Percentiles rank a stretch among this genome's conserved stretches.
These are phyloP conservation scores for Aurelia sp. DNA, from an alignment of 30 jellyfish, hydroid and myxozoan species.

Conservation along the genomic window DNA sequence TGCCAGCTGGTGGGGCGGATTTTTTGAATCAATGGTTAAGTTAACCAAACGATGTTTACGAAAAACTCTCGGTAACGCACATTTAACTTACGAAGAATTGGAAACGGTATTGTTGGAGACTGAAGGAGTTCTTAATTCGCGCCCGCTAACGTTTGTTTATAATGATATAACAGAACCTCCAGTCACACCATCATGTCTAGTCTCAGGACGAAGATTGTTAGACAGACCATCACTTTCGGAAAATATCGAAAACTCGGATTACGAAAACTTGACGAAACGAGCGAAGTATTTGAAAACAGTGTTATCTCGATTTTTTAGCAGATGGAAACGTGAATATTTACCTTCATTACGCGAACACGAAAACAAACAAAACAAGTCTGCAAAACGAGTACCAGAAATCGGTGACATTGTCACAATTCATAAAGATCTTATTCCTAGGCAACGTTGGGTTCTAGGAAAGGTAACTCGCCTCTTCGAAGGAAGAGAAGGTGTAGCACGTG, in stretches of 20 bases:
- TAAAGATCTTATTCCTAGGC: conserved; percentile 4
- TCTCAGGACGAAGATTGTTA: conserved; percentile 13
- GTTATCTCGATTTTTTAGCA: conserved; percentile 5
- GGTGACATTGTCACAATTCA: conserved; percentile 27
- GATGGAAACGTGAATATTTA: conserved; percentile 9
- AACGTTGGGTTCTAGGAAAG: conserved; percentile 17
- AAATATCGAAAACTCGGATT: neutral
- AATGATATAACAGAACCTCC: conserved; percentile 27
- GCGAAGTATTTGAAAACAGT: conserved; percentile 12
- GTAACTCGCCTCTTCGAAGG: conserved; percentile 1
- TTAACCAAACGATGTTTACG: conserved; percentile 26
- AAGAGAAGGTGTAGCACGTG: conserved; percentile 14
- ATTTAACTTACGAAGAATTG: conserved; percentile 6
- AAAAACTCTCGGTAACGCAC: conserved; percentile 39
- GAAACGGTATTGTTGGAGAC: neutral
- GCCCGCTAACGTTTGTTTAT: conserved; percentile 42
- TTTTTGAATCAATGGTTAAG: conserved; percentile 45
- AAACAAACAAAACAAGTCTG: no score
- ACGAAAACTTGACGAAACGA: neutral
- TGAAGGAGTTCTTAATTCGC: conserved; percentile 25
- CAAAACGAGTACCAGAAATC: neutral
- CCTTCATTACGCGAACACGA: neutral
- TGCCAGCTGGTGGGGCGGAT: conserved; percentile 75
- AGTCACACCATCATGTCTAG: conserved; percentile 54
- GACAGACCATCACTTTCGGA: neutral